A percentile compares a stretch with the other conserved stretches of the same genome.
phyloP scores from a whole-genome alignment of 2,113 vertebrate genomes.

The Tragelaphus imberbis region DNA sequence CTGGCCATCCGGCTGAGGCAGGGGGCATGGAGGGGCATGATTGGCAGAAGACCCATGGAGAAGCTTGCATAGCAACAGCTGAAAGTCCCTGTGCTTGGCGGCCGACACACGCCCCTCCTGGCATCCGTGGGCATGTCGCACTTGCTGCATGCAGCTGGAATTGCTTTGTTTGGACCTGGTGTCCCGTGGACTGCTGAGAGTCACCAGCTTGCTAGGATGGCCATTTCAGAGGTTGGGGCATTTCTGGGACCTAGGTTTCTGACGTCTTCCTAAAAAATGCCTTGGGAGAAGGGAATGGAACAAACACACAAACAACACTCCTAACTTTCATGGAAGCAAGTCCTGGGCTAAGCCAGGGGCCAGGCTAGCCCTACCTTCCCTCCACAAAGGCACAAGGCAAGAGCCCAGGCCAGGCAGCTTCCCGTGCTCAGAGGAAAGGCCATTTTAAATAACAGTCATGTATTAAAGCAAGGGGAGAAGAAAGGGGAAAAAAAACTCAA shows the following conservation, averaged over 20 bases:
- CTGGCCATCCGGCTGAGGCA: background rate
- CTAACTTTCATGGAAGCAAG: background rate
- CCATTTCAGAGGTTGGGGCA: background rate
- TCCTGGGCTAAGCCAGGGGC: background rate
- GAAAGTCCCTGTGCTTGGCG: background rate
- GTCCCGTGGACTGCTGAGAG: background rate
- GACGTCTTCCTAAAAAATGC: background rate
- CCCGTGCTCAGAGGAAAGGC: constrained; percentile 61
- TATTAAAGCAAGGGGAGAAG: constrained; percentile 72
- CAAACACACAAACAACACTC: background rate
- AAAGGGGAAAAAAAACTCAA: constrained; percentile 65
- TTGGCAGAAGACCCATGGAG: background rate
- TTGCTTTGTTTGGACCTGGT: background rate
- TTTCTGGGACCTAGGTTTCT: background rate
- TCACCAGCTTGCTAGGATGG: background rate
- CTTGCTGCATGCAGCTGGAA: background rate
- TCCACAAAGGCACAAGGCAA: background rate
- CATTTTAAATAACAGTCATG: constrained; percentile 75
- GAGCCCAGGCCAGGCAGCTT: background rate
- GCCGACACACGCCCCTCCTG: background rate
- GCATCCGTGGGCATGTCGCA: background rate
- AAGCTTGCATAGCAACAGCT: constrained; percentile 4
- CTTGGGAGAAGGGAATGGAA: background rate
- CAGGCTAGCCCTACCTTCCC: background rate
- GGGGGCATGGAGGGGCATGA: background rate